Evolutionary conservation across 2,113 vertebrate genomes (phyloP), one percentile per base, ranked within the genome.

Genomic region (Neodontobutis hainanensis): DNA sequence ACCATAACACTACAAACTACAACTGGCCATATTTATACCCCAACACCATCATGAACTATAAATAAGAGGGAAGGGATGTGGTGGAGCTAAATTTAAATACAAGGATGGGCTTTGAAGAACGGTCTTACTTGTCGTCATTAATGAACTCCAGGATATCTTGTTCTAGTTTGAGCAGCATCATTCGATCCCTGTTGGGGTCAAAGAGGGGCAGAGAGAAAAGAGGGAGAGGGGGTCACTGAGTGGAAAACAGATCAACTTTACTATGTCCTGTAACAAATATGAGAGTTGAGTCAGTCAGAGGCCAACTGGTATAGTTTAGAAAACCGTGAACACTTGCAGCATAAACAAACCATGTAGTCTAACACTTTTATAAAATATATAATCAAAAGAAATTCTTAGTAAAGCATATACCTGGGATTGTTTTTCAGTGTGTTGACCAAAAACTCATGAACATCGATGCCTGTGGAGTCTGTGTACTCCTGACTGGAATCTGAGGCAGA

Each of bases 361-460:
- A 9, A 5, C 27, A 0, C 2, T 58, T 7, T 38, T 44, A 11
- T 27, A 40, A 49, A 5, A 55, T 6, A 0, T 51, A 8, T 55
- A 5, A 6, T 40, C 40, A 44, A 36, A 36, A 15, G 58, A 44
- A 4, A n/a, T 15, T 60, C 60, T 52, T 14, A 16, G 19, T 32
- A 48, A 49, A 48, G n/a, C 8, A 53, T 59, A 61, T 95, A 99
- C 97, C 97, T 95, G 93, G 97, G 97, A 89, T 98, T 99, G 92
- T 98, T 99, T 93, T 99, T 99, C 95, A 99, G 96, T 94, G 97
- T 99, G 93, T 97, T 99, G 93, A 99, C 97, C 95, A 99, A 92
- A 94, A 99, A 99, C 92, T 99, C 97, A 67, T 99, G 97, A 83
- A 99, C 92, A 77, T 99, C 97, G 78, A 99, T 99, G 87, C 97